These are phyloP conservation scores for Drosophila parabipectinata DNA, from an alignment of 1,140 invertebrate genomes.

Conservation along the genomic window DNA sequence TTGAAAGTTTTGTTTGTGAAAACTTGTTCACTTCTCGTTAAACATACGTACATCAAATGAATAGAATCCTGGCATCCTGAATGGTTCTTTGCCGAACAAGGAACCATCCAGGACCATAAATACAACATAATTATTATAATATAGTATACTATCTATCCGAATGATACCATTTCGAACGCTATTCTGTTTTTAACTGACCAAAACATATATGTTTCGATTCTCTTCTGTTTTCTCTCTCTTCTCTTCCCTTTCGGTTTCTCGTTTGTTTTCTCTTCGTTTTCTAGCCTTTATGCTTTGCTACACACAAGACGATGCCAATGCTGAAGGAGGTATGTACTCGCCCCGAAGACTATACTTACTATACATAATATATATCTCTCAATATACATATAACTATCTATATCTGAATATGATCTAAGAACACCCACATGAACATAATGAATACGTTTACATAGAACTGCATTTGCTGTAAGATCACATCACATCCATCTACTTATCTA, in stretches of 20 bases:
- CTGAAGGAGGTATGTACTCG: conserved; percentile 92
- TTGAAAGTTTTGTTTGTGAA: not conserved
- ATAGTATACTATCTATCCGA: conserved; percentile 20
- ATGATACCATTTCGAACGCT: conserved; percentile 43
- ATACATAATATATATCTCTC: conserved; percentile 40
- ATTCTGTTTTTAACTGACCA: conserved; percentile 78
- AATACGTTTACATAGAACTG: conserved; percentile 32
- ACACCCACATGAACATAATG: conserved; percentile 25
- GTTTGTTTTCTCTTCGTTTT: conserved; percentile 78
- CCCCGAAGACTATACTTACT: conserved; percentile 45
- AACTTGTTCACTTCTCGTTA: conserved; percentile 12
- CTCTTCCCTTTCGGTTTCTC: conserved; percentile 61
- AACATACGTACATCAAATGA: conserved; percentile 22
- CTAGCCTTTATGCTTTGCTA: conserved; percentile 96
- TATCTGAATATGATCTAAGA: conserved; percentile 35
- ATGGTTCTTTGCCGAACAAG: conserved; percentile 9
- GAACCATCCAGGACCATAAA: conserved; percentile 23
- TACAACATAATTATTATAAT: conserved; percentile 2
- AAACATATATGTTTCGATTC: conserved; percentile 77
- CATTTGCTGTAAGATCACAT: conserved; percentile 29
- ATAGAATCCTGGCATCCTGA: conserved; percentile 11
- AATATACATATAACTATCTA: conserved; percentile 26
- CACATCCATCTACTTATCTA: not conserved
- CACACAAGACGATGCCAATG: conserved; percentile 94
- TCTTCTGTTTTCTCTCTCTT: conserved; percentile 75